A percentile compares a stretch with the other conserved stretches of the same genome.
Evolutionary conservation across 2,888 invertebrate genomes (phyloP).

Genomic region (Beris morrisii): DNA sequence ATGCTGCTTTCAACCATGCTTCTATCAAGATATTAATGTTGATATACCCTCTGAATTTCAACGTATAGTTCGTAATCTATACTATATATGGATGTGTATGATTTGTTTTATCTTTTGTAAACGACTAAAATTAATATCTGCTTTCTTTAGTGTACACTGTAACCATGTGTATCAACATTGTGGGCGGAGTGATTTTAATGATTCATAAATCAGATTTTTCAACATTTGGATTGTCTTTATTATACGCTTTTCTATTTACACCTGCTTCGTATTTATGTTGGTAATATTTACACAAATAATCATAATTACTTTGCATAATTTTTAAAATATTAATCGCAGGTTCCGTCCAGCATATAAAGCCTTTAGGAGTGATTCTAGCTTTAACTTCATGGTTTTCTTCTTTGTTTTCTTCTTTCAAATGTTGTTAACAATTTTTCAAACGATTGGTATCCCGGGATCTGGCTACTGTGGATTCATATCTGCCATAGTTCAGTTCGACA

Average conservation of each 20-base stretch:
- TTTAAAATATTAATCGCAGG: conserved; percentile 43
- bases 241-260: conserved; percentile 87
- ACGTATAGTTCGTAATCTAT: conserved; percentile 89
- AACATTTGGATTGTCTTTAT: conserved; percentile 83
- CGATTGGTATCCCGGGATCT: conserved; percentile 80
- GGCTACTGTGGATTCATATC: conserved; percentile 86
- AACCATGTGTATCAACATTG: conserved; percentile 80
- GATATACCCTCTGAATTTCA: conserved; percentile 99
- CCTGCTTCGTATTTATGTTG: conserved; percentile 98
- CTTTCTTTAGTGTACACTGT: conserved; percentile 78
- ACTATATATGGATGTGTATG: conserved; percentile 97
- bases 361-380: conserved; percentile 97
- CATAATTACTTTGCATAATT: not conserved
- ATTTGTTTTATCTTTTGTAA: not conserved
- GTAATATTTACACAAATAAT: conserved; percentile 53
- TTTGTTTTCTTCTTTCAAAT: conserved; percentile 97
- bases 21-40: conserved; percentile 98
- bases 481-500: conserved; percentile 68
- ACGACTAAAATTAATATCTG: not conserved
- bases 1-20: conserved; percentile 95
- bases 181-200: conserved; percentile 82
- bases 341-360: conserved; percentile 99
- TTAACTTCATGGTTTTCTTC: conserved; percentile 99
- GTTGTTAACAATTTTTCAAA: conserved; percentile 82
- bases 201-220: conserved; percentile 64